Percentiles rank a stretch among this genome's conserved stretches.
phyloP scores from a whole-genome alignment of 2,113 vertebrate genomes.

The Rutilus rutilus region DNA sequence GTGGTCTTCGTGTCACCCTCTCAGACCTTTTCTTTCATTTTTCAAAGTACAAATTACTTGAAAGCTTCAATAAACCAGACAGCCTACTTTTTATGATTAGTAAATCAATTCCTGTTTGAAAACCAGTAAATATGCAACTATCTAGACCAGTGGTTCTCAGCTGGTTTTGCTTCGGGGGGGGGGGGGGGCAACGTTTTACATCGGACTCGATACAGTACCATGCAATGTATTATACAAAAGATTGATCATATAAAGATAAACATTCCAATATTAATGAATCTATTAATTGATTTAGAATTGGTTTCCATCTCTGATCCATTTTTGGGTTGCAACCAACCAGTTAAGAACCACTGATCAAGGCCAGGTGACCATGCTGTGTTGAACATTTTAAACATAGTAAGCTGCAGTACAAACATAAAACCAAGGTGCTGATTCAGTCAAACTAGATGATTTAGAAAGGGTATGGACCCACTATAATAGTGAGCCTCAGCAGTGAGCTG shows the following conservation, averaged over 20 bases:
- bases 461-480: slow-evolving; percentile 94
- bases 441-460: slow-evolving; percentile 74
- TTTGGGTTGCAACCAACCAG: background rate
- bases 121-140: slow-evolving; percentile 9
- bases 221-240: background rate
- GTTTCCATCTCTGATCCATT: background rate
- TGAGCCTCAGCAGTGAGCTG: slow-evolving; percentile 92
- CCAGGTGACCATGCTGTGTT: background rate
- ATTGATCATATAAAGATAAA: background rate
- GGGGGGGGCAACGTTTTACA: background rate
- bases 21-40: slow-evolving; percentile 11
- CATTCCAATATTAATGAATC: background rate
- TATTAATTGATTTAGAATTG: background rate
- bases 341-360: slow-evolving; percentile 32
- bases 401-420: slow-evolving; percentile 24
- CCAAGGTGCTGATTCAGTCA: slow-evolving; percentile 2
- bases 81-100: background rate
- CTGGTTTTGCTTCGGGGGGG: slow-evolving; percentile 10
- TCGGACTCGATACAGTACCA: background rate
- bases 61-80: background rate
- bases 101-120: slow-evolving; percentile 19
- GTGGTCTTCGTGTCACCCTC: background rate
- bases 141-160: slow-evolving; percentile 21
- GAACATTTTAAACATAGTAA: slow-evolving; percentile 28
- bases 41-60: background rate